These are phyloP conservation scores for Himalopsyche japonica DNA, from an alignment of 2,888 invertebrate species.

Conservation along the genomic window DNA sequence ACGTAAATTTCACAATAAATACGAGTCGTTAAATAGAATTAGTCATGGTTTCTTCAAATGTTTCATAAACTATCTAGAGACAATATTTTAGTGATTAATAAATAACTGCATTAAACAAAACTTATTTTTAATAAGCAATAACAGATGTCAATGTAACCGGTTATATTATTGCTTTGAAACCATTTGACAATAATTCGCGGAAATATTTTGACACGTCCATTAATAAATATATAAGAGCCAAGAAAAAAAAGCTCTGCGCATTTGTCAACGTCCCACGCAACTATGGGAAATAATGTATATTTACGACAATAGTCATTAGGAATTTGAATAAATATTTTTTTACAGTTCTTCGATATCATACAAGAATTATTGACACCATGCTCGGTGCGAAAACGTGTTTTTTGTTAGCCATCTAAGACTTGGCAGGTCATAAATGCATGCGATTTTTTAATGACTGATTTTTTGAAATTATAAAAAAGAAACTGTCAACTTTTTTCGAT, in stretches of 20 bases:
- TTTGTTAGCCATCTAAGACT: not conserved
- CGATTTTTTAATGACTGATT: not conserved
- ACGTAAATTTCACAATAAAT: too few relatives aligned
- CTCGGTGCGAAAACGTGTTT: not conserved
- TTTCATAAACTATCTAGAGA: too few relatives aligned
- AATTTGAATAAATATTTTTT: not conserved
- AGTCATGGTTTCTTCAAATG: too few relatives aligned
- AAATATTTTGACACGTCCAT: too few relatives aligned
- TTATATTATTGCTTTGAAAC: too few relatives aligned
- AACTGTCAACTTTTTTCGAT: not conserved
- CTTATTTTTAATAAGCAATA: too few relatives aligned
- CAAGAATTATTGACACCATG: not conserved
- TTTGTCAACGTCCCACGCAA: not conserved
- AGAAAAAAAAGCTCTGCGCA: not conserved
- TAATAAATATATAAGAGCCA: too few relatives aligned
- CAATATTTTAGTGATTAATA: too few relatives aligned
- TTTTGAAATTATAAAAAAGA: not conserved
- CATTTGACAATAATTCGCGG: too few relatives aligned
- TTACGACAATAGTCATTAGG: not conserved
- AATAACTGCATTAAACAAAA: too few relatives aligned
- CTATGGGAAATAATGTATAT: not conserved
- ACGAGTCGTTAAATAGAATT: too few relatives aligned
- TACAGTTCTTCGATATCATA: not conserved
- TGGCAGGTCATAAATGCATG: not conserved
- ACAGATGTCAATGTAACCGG: too few relatives aligned